A percentile compares a stretch with the other conserved stretches of the same genome.
phyloP scores from a whole-genome alignment of 2,113 vertebrate species.

The Poecilia latipinna region DNA sequence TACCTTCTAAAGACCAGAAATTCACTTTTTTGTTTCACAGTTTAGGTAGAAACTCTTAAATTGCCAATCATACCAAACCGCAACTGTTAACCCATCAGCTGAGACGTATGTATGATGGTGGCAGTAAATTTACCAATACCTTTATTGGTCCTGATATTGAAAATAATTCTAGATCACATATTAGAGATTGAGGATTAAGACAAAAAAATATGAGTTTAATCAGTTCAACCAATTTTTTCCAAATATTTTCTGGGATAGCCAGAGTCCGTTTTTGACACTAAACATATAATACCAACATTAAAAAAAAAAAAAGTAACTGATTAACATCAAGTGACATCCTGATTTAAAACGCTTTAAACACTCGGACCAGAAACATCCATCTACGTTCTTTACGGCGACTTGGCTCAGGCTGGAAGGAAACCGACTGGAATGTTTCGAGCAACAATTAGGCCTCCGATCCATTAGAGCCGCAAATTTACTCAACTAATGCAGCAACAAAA shows the following conservation, averaged over 20 bases:
- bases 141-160: too few species aligned
- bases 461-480: constrained; percentile 35
- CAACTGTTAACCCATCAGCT: too few species aligned
- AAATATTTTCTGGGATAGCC: too few species aligned
- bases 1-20: neutral
- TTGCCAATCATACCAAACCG: too few species aligned
- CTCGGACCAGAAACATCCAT: neutral
- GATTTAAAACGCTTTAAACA: neutral
- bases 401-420: constrained; percentile 38
- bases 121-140: too few species aligned
- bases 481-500: constrained; percentile 30
- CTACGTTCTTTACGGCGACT: constrained; percentile 14
- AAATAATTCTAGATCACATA: too few species aligned
- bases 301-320: too few species aligned
- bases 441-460: constrained; percentile 17
- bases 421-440: constrained; percentile 14
- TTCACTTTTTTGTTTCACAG: neutral
- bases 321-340: neutral
- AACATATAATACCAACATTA: too few species aligned
- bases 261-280: too few species aligned
- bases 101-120: too few species aligned
- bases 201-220: neutral
- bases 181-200: neutral
- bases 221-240: too few species aligned
- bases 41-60: neutral